Base-by-base conservation (phyloP, 2,113 vertebrate species). In the Falcunculus frontatus region DNA sequence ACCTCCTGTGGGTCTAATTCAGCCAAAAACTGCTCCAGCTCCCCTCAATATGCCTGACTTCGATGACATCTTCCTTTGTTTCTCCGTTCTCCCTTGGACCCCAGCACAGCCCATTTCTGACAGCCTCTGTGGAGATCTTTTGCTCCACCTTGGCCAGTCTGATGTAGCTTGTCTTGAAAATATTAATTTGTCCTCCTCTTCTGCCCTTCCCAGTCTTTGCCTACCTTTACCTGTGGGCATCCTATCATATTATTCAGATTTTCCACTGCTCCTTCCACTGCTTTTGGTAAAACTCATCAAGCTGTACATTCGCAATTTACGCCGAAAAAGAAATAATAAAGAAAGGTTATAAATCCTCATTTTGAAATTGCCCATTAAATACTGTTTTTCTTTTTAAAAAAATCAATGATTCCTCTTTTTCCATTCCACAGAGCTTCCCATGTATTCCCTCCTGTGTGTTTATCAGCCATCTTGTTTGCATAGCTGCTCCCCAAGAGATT, bases 401-500 rank as follows among this genome's bases (percentile, higher is more conserved):
- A 7, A 19, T 23, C 14, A 44, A 64, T 22, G 26, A 16, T 49
- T 74, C 55, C 2, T 74, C 12, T 88, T 86, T 85, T 93, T 62
- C 69, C 52, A 70, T 92, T 59, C 60, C 59, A 39, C 47, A 50
- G 22, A 57, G 21, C 59, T 93, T 76, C 37, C 83, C 50, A 69
- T 63, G 5, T 19, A 18, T 64, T 76, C 77, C 62, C 68, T 86
- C 81, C 81, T 73, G 64, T 80, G 77, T 53, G 93, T 97, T 95
- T 79, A 47, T 46, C 87, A 96, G 65, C 60, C 60, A 92, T 90
- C 88, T 88, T 88, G 75, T 79, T 96, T 92, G 84, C 79, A 83
- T 77, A 68, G 84, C 46, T 94, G 60, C 44, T 84, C 67, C 89
- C 67, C 55, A 55, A 39, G 80, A 69, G 87, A 73, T 96, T 56